A percentile compares a stretch with the other conserved stretches of the same genome.
These are phyloP conservation scores for Salpingus planirostris DNA, from an alignment of 2,888 invertebrate genomes.

Conservation along the genomic window DNA sequence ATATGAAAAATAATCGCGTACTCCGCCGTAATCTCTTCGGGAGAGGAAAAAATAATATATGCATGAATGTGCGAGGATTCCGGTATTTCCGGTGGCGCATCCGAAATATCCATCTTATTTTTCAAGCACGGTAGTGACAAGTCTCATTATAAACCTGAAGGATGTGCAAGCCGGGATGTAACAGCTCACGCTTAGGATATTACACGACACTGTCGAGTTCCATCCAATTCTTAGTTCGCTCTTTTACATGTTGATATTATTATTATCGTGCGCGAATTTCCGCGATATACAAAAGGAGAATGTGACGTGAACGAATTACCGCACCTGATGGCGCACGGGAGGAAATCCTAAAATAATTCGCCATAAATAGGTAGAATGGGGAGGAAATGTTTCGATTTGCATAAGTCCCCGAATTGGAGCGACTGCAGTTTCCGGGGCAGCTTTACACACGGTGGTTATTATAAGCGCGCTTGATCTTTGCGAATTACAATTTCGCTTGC, in stretches of 20 bases:
- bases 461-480: no score
- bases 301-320: no score
- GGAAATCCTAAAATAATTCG: no score
- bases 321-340: no score
- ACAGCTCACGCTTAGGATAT: neutral
- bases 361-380: no score
- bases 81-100: conserved; percentile 1
- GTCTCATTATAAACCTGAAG: conserved; percentile 10
- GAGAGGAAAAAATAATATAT: neutral
- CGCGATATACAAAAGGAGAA: no score
- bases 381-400: no score
- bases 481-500: no score
- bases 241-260: conserved; percentile 3
- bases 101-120: conserved; percentile 17
- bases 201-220: conserved; percentile 9
- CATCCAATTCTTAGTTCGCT: conserved; percentile 9
- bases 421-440: no score
- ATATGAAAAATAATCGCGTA: neutral
- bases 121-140: conserved; percentile 15
- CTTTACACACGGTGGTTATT: no score
- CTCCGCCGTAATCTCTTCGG: neutral
- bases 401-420: no score
- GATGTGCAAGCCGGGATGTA: neutral
- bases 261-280: no score
- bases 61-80: neutral